Evolutionary conservation across 1,140 invertebrate species (phyloP).

Genomic region (Drusus annulatus): DNA sequence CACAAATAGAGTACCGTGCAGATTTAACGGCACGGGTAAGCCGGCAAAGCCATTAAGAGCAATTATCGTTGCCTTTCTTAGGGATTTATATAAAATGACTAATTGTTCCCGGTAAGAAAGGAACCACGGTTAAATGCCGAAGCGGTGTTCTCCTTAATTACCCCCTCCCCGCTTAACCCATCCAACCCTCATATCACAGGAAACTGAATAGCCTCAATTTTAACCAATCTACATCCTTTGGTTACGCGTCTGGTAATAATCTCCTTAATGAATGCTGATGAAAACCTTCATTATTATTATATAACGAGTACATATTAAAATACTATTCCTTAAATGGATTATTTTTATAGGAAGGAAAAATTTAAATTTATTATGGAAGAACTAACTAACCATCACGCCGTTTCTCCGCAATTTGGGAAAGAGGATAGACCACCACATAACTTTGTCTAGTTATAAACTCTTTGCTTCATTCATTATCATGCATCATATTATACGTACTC

Average conservation of each 20-base stretch:
- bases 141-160: slow-evolving; percentile 35
- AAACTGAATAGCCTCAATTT: slow-evolving; percentile 31
- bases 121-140: slow-evolving; percentile 22
- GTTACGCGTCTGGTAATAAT: slow-evolving; percentile 15
- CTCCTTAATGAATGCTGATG: neutral
- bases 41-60: slow-evolving; percentile 35
- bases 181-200: neutral
- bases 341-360: too few species aligned
- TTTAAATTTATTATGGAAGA: too few species aligned
- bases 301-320: neutral
- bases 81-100: slow-evolving; percentile 52
- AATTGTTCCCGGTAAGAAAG: slow-evolving; percentile 43
- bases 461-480: too few species aligned
- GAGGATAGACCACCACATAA: too few species aligned
- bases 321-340: too few species aligned
- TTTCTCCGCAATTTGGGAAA: too few species aligned
- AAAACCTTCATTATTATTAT: neutral
- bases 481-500: too few species aligned
- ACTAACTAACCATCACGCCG: too few species aligned
- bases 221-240: slow-evolving; percentile 30
- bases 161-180: neutral
- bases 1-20: neutral
- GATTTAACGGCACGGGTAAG: slow-evolving; percentile 3
- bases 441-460: too few species aligned
- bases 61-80: slow-evolving; percentile 50